Percentiles rank a stretch among this genome's conserved stretches.
These are phyloP conservation scores for Columba janthina DNA, from an alignment of 2,113 vertebrate species.

Conservation along the genomic window DNA sequence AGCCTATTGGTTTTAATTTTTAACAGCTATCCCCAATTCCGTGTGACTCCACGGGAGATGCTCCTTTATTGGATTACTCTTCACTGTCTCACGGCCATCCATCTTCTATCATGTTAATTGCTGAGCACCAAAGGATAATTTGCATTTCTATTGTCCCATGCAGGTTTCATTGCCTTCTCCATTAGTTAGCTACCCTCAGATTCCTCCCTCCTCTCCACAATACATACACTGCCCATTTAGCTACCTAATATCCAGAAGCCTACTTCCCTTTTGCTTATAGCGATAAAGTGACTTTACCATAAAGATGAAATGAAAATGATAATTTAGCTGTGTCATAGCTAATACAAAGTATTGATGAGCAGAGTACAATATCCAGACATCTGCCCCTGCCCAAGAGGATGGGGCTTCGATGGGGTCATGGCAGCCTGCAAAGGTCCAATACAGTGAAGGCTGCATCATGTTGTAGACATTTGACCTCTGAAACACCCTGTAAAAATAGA, in stretches of 20 bases:
- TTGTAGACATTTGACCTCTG: not conserved
- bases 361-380: not conserved
- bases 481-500: not conserved
- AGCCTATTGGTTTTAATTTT: not conserved
- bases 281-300: not conserved
- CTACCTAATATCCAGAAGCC: not conserved
- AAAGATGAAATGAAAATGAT: not conserved
- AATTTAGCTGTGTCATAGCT: not conserved
- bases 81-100: not conserved
- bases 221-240: not conserved
- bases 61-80: not conserved
- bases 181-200: not conserved
- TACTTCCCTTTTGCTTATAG: not conserved
- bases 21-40: not conserved
- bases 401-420: not conserved
- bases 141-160: not conserved
- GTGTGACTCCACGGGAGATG: not conserved
- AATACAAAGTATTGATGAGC: not conserved
- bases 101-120: not conserved
- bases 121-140: not conserved
- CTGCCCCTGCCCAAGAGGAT: not conserved
- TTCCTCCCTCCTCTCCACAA: not conserved
- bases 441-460: accelerated
- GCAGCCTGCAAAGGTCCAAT: not conserved
- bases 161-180: not conserved